Base-by-base conservation (phyloP, 2,888 invertebrate species). In the Monochamus alternatus region DNA sequence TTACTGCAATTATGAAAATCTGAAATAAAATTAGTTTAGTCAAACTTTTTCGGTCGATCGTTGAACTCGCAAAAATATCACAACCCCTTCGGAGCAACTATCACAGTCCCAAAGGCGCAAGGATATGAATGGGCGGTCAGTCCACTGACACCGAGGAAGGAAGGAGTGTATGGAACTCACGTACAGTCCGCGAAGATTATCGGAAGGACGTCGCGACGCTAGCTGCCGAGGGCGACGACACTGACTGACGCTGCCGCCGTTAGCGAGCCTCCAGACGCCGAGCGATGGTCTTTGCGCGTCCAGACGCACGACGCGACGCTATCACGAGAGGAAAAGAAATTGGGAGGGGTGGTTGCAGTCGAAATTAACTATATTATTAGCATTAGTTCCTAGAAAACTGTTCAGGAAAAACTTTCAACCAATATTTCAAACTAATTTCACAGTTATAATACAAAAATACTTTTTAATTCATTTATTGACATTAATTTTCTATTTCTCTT, bases 231-330 rank as follows among this genome's bases (percentile, higher is more conserved):
- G 85, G 82, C 83, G 83, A 78, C 85, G 85, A 83, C 83, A 82
- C 55, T 55, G 55, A 86, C 86, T 86, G 86, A 84, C 86, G 85
- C 82, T 85, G 85, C 83, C 14, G 83, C 85, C 86, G 85, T 78
- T 85, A 5, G 55, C 84, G 83, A 85, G 82, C 80, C 78, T 82
- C 81, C 78, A 81, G 81, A 81, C 82, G 81, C 81, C 77, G 75
- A 77, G 75, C 73, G 76, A 70, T 72, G 69, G 72, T 67, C 65
- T 76, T 78, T 75, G 75, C 69, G 75, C 67, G 71, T 80, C 79
- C 78, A 81, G 81, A 81, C 81, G 80, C 80, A 76, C 38, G 38
- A 7, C 38, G 38, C 38, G 38, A 7, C 38, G 38, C 5, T 7
- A 38, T 7, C 38, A 7, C 38, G 38, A 38, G 38, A 38, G 38